Conservation (phyloP, 2,888 invertebrate genomes). For the Drosophila koepferae region DNA sequence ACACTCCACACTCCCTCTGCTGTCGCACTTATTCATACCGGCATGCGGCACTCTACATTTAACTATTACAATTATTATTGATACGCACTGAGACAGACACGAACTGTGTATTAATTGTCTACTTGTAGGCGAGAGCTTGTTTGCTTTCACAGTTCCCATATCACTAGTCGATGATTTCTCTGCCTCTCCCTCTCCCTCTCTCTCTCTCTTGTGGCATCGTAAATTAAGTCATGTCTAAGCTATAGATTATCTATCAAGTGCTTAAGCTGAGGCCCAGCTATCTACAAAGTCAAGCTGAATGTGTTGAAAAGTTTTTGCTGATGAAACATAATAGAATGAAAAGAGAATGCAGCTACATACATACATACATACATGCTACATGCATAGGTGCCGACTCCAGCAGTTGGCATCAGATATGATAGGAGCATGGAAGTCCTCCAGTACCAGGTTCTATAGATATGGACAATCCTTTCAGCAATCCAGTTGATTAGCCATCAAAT, state of each 20-base stretch:
- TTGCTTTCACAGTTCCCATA: slow-evolving; percentile 15
- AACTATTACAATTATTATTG: slow-evolving; percentile 43
- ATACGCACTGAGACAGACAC: slow-evolving; percentile 2
- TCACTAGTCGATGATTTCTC: not conserved
- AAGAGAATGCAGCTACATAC: not conserved
- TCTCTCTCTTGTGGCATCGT: no score
- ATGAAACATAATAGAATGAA: not conserved
- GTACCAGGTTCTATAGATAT: no score
- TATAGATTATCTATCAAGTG: not conserved
- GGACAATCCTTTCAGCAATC: no score
- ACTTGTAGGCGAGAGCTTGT: not conserved
- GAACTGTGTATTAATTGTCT: slow-evolving; percentile 5
- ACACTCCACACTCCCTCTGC: not conserved
- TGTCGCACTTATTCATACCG: not conserved
- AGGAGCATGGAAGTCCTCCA: not conserved
- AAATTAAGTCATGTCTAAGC: not conserved
- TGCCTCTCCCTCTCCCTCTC: not conserved
- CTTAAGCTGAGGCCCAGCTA: not conserved
- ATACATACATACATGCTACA: no score
- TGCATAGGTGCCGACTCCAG: no score
- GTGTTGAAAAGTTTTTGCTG: not conserved
- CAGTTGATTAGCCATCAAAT: no score
- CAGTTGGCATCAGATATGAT: no score
- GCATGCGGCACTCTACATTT: slow-evolving; percentile 18
- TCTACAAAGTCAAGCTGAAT: not conserved